These are phyloP conservation scores for Pteruthius melanotis DNA, from an alignment of 2,113 vertebrate genomes.

Conservation along the genomic window DNA sequence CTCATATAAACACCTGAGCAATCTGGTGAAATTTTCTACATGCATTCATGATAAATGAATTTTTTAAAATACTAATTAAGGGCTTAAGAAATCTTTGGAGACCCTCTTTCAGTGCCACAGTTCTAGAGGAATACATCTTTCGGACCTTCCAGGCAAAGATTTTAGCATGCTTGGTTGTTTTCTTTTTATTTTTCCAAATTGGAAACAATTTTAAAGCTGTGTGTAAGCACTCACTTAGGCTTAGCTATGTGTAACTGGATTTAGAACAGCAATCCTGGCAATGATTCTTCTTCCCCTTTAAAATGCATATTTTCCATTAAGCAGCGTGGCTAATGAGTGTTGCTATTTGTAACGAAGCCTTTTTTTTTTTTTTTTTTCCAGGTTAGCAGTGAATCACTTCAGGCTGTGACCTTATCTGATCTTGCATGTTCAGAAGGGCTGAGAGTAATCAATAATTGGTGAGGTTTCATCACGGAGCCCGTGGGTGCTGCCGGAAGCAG, in stretches of 20 bases:
- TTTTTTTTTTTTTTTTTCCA: slow-evolving; percentile 1
- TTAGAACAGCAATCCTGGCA: slow-evolving; percentile 12
- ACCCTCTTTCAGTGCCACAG: background rate
- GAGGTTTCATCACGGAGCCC: slow-evolving; percentile 22
- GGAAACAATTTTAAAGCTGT: background rate
- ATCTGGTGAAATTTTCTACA: background rate
- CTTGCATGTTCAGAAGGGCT: slow-evolving; percentile 1
- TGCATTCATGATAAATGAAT: background rate
- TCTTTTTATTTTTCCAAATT: background rate
- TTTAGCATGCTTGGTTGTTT: background rate
- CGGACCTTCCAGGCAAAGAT: background rate
- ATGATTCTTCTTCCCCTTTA: background rate
- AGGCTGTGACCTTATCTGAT: slow-evolving; percentile 60
- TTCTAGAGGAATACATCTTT: background rate
- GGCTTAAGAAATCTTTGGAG: background rate
- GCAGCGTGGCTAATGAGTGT: background rate
- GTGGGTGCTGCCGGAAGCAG: slow-evolving; percentile 47
- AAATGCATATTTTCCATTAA: slow-evolving; percentile 47
- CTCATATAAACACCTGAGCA: background rate
- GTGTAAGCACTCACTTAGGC: background rate
- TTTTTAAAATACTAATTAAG: background rate
- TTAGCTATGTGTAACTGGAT: slow-evolving; percentile 6
- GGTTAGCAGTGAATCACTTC: slow-evolving; percentile 48
- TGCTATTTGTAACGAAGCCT: background rate
- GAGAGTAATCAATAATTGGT: slow-evolving; percentile 41